Percentiles rank a stretch among this genome's conserved stretches.
These are phyloP conservation scores for Tinea trinotella DNA, from an alignment of 2,888 invertebrate species.

Conservation along the genomic window DNA sequence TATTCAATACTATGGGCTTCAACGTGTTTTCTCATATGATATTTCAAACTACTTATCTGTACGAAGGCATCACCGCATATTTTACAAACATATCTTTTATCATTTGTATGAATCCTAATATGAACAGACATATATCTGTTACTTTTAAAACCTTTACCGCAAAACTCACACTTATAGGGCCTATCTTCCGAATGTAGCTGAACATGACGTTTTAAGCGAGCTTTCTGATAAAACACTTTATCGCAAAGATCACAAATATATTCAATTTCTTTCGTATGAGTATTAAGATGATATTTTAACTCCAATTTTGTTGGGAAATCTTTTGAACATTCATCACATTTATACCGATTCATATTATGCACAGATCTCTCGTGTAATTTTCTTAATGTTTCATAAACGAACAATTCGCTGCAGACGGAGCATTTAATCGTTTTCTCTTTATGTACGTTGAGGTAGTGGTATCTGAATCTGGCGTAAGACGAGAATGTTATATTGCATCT, in stretches of 20 bases:
- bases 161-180: neutral
- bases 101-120: neutral
- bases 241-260: neutral
- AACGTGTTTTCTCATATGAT: conserved; percentile 23
- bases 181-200: neutral
- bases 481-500: neutral
- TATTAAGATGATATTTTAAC: neutral
- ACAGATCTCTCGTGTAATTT: neutral
- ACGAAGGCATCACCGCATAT: conserved; percentile 40
- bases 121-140: neutral
- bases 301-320: neutral
- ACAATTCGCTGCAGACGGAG: no score
- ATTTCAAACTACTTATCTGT: conserved; percentile 27
- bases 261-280: neutral
- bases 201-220: neutral
- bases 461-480: neutral
- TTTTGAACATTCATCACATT: neutral
- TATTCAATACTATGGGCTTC: no score
- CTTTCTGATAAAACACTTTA: neutral
- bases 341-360: neutral
- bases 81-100: conserved; percentile 26
- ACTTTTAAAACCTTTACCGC: neutral
- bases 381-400: neutral
- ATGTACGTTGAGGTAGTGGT: neutral
- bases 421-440: no score